phyloP scores from a whole-genome alignment of 1,140 invertebrate genomes.

The Trachelipus rathkii region DNA sequence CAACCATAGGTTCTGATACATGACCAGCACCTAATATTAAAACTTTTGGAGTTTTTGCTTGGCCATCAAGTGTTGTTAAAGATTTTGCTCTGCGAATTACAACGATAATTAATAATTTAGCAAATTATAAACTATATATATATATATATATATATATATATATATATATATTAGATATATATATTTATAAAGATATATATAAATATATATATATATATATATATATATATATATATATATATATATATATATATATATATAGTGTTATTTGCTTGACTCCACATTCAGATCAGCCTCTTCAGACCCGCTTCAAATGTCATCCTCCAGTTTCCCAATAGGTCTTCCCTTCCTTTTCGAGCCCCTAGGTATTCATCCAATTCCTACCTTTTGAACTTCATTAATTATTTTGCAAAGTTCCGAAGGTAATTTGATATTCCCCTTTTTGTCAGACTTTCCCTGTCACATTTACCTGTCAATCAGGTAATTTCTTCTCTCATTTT shows the following conservation, averaged over 20 bases:
- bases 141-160: slow-evolving; percentile 9
- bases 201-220: slow-evolving; percentile 29
- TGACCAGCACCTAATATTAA: slow-evolving; percentile 92
- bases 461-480: too few species aligned
- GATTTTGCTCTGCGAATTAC: slow-evolving; percentile 33
- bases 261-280: too few species aligned
- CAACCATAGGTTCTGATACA: slow-evolving; percentile 86
- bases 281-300: too few species aligned
- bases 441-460: too few species aligned
- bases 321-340: too few species aligned
- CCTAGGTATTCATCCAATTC: too few species aligned
- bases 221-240: slow-evolving; percentile 26
- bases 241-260: slow-evolving; percentile 6
- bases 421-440: too few species aligned
- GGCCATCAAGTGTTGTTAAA: slow-evolving; percentile 38
- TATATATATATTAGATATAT: neutral
- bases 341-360: too few species aligned
- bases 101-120: neutral
- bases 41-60: slow-evolving; percentile 56
- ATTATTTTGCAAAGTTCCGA: too few species aligned
- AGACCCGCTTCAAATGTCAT: too few species aligned
- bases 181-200: slow-evolving; percentile 22
- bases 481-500: too few species aligned
- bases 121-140: neutral
- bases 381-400: too few species aligned